phyloP scores from a whole-genome alignment of 2,797 vertebrate genomes.

The Coilia nasus region DNA sequence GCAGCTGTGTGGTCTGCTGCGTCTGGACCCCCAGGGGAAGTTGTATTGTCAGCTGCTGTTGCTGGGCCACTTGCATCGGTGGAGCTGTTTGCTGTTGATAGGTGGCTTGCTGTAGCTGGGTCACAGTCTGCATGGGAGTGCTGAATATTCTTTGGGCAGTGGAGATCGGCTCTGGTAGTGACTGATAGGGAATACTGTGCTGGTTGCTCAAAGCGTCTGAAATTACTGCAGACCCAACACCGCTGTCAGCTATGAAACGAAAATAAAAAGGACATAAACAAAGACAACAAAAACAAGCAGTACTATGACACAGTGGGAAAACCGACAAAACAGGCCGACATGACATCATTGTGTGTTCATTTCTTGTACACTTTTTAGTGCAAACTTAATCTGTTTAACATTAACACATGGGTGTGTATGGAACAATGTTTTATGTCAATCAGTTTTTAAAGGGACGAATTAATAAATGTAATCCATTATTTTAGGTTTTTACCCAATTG shows the following conservation, averaged over 20 bases:
- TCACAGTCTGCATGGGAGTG: constrained; percentile 72
- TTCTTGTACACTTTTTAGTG: no score
- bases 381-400: no score
- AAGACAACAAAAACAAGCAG: constrained; percentile 26
- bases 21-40: constrained; percentile 34
- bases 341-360: no score
- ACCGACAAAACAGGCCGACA: not conserved
- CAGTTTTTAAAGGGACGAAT: no score
- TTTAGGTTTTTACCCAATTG: no score
- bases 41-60: constrained; percentile 51
- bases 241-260: constrained; percentile 82
- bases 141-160: constrained; percentile 80
- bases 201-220: constrained; percentile 86
- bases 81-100: constrained; percentile 35
- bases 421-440: no score
- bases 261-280: constrained; percentile 45
- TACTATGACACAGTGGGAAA: not conserved
- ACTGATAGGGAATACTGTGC: constrained; percentile 84
- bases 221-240: constrained; percentile 80
- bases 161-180: constrained; percentile 76
- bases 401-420: no score
- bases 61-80: not conserved
- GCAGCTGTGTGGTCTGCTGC: constrained; percentile 25
- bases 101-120: constrained; percentile 27
- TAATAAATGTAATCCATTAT: no score